These are phyloP conservation scores for Caenorhabditis remanei DNA, from an alignment of 1,140 invertebrate genomes.

Conservation along the genomic window DNA sequence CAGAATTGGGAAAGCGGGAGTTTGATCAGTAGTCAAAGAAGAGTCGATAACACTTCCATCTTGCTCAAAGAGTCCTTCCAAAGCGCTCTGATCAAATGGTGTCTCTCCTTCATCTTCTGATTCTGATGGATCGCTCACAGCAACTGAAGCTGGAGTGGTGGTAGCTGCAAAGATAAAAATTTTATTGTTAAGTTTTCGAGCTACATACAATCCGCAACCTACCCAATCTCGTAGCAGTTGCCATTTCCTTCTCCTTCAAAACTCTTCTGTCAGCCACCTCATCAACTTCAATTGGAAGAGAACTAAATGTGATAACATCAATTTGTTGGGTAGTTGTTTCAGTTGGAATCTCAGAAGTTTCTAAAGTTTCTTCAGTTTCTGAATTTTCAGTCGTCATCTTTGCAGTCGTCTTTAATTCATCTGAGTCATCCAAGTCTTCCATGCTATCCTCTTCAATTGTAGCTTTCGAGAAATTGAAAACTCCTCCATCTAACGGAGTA, in stretches of 20 bases:
- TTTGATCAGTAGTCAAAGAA: slow-evolving; percentile 15
- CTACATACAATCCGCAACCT: not conserved
- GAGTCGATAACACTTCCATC: slow-evolving; percentile 42
- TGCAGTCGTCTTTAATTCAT: not conserved
- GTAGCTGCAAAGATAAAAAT: not conserved
- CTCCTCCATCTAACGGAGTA: slow-evolving; percentile 5
- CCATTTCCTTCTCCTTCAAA: slow-evolving; percentile 46
- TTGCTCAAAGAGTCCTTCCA: slow-evolving; percentile 42
- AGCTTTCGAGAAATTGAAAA: slow-evolving; percentile 38
- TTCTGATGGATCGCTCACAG: slow-evolving; percentile 36
- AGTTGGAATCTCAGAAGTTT: not conserved
- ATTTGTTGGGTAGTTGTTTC: not conserved
- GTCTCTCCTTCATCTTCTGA: slow-evolving; percentile 15
- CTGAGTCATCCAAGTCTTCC: slow-evolving; percentile 17
- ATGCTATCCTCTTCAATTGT: slow-evolving; percentile 29
- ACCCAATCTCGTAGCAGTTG: not conserved
- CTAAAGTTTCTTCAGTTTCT: not conserved
- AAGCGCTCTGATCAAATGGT: slow-evolving; percentile 41
- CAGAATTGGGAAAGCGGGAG: slow-evolving; percentile 32
- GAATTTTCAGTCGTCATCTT: not conserved
- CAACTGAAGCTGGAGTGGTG: not conserved
- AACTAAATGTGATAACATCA: slow-evolving; percentile 37
- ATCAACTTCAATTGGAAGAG: slow-evolving; percentile 16
- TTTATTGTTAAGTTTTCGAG: not conserved
- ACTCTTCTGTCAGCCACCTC: slow-evolving; percentile 31